Conservation (phyloP, 35 echinoderm and acorn worm genomes). For the Strongylocentrotus purpuratus region DNA sequence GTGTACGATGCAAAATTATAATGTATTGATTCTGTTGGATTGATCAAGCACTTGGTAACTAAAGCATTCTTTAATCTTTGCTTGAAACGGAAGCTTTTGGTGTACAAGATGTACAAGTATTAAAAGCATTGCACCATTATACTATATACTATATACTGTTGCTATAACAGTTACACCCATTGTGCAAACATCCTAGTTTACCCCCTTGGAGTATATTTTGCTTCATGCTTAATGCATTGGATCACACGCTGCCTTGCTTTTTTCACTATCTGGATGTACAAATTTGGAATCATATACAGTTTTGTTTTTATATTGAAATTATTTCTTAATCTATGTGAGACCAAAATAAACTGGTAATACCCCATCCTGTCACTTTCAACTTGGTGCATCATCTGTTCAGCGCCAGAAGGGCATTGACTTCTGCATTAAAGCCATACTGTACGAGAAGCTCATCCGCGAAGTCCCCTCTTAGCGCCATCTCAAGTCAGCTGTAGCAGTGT, state of each 20-base stretch:
- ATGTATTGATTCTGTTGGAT: neutral
- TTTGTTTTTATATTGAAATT: neutral
- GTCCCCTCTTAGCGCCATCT: too few species aligned
- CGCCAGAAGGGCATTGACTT: too few species aligned
- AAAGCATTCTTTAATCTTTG: neutral
- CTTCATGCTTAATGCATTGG: neutral
- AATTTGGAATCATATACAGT: neutral
- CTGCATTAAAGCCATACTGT: too few species aligned
- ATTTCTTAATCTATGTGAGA: neutral
- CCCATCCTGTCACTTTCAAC: neutral
- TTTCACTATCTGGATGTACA: neutral
- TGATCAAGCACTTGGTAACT: neutral
- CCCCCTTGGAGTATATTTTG: neutral
- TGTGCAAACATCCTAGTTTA: neutral
- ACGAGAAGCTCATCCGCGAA: too few species aligned
- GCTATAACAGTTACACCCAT: neutral
- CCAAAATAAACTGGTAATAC: neutral
- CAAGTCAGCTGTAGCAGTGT: too few species aligned
- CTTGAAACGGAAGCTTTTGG: neutral
- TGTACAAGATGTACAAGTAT: neutral
- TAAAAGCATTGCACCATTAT: too few species aligned
- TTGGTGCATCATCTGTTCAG: too few species aligned
- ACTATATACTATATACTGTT: neutral
- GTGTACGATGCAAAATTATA: neutral
- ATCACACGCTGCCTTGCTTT: constrained; percentile 9